phyloP scores from a whole-genome alignment of 53 echinoderm and acorn worm species.

The Zoroaster sp. region DNA sequence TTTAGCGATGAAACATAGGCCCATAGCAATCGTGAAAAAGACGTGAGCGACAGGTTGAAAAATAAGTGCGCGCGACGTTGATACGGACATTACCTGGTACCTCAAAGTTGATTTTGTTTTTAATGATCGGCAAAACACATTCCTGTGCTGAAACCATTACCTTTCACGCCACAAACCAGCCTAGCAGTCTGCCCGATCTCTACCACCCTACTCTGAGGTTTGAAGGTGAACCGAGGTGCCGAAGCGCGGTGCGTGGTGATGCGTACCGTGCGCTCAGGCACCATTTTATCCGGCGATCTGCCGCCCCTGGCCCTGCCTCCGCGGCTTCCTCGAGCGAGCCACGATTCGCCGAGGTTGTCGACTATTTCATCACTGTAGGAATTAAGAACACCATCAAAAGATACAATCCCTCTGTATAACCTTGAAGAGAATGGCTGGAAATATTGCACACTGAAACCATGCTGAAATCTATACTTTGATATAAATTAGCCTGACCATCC shows the following conservation, averaged over 20 bases:
- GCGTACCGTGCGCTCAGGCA: conserved; percentile 26
- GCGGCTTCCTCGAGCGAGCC: not conserved
- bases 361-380: conserved; percentile 29
- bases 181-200: conserved; percentile 58
- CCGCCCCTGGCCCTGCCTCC: not conserved
- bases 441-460: not conserved
- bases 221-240: conserved; percentile 55
- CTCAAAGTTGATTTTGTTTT: not conserved
- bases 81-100: not conserved
- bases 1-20: too few species aligned
- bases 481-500: too few species aligned
- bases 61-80: too few species aligned
- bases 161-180: conserved; percentile 65
- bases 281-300: not conserved
- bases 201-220: conserved; percentile 59
- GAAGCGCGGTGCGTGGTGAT: conserved; percentile 49
- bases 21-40: too few species aligned
- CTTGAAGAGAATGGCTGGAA: too few species aligned
- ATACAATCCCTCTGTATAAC: too few species aligned
- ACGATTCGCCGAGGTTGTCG: not conserved
- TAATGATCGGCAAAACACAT: too few species aligned
- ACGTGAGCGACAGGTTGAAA: too few species aligned
- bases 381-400: not conserved
- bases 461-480: too few species aligned
- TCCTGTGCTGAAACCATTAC: not conserved